Evolutionary conservation across 2,797 vertebrate genomes (phyloP), one percentile per base, ranked within the genome.

Genomic region (Huso huso): DNA sequence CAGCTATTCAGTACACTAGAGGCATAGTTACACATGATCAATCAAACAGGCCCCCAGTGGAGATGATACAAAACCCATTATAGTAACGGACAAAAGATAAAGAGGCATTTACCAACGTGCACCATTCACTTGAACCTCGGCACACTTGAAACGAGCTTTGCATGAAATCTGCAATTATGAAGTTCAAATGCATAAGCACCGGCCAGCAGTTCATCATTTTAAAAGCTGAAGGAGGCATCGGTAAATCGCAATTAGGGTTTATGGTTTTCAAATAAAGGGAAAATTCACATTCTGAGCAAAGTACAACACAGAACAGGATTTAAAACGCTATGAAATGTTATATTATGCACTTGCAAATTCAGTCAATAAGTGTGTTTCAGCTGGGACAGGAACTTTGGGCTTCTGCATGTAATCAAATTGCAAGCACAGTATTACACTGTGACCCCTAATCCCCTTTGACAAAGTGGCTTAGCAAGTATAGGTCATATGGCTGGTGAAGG

Each of bases 381-480:
- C 10, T 58, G 12, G 11, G 13, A 76, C 84, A 84, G 81, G 73
- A 63, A 75, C 71, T 73, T 71, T 72, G 61, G 37, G 83, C 80
- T 71, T 81, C 75, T 67, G 75, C 74, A 67, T 87, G 82, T 85
- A 84, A 88, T 81, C 83, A 81, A 84, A 86, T 81, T 79, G 79
- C 69, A 66, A 85, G 73, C 82, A 86, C 77, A 63, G 80, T 13
- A 78, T 79, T 76, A 73, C 81, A 85, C 78, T 73, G 78, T 87
- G 84, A 87, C 83, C 85, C 80, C 78, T 82, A 91, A 91, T 91
- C 89, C 87, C 80, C 79, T 79, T 75, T 87, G 82, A 88, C 85
- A 87, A 89, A 88, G 86, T 88, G 83, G 87, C 83, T 89, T 88
- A 90, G 82, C 78, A 72, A 84, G 78, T 79, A 79, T 80, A 78